Percentiles rank a stretch among this genome's conserved stretches.
These are phyloP conservation scores for Triplophysa tibetana DNA, from an alignment of 2,113 vertebrate genomes.

Conservation along the genomic window DNA sequence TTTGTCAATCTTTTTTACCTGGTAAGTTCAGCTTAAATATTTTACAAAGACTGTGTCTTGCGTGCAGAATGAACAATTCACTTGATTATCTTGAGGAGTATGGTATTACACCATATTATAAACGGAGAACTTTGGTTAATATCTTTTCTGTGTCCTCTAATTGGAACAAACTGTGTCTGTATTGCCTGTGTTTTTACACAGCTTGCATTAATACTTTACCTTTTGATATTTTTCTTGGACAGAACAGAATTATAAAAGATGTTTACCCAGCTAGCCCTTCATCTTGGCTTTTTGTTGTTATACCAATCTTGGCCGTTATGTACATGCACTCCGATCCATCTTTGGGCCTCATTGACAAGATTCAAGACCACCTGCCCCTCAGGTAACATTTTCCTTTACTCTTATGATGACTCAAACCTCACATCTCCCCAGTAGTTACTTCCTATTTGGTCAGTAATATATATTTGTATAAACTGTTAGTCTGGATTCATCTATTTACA, in stretches of 20 bases:
- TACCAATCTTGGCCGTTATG: slow-evolving; percentile 83
- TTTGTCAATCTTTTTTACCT: background rate
- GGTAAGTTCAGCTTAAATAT: background rate
- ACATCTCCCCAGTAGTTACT: background rate
- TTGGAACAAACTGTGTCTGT: background rate
- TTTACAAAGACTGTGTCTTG: background rate
- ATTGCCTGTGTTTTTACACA: background rate
- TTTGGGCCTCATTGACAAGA: slow-evolving; percentile 88
- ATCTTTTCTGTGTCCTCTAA: background rate
- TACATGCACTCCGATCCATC: slow-evolving; percentile 88
- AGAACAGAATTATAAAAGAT: slow-evolving; percentile 83
- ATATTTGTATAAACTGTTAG: background rate
- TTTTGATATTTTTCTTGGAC: slow-evolving; percentile 38
- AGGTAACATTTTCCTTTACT: slow-evolving; percentile 71
- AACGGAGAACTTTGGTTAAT: background rate
- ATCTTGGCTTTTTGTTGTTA: slow-evolving; percentile 89
- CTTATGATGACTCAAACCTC: too few species aligned
- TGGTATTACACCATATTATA: too few species aligned
- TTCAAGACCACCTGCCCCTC: slow-evolving; percentile 83
- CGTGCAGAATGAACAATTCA: background rate
- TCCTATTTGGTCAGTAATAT: background rate
- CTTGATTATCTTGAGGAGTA: background rate
- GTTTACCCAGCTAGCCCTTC: slow-evolving; percentile 86
- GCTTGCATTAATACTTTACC: background rate
- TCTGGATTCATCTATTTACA: background rate